These are phyloP conservation scores for Dermochelys coriacea DNA, from an alignment of 2,797 vertebrate species.

Conservation along the genomic window DNA sequence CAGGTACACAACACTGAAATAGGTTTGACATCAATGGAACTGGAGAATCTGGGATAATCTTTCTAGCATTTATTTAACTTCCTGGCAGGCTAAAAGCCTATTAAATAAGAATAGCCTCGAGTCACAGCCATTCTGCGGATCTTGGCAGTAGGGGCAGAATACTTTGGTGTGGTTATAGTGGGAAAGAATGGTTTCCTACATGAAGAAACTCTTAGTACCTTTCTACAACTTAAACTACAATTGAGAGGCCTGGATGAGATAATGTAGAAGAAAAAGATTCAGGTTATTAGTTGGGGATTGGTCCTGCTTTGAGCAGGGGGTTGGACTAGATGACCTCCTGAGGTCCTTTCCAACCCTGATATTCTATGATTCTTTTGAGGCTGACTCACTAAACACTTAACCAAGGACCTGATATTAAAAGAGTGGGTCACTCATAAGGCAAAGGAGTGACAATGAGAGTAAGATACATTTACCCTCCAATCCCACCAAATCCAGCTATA, in stretches of 20 bases:
- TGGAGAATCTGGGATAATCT: conserved; percentile 42
- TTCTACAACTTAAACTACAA: neutral
- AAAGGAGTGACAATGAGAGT: neutral
- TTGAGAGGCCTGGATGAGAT: neutral
- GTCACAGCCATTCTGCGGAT: neutral
- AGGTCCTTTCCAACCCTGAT: too few relatives aligned
- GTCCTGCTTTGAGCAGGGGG: too few relatives aligned
- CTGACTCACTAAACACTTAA: conserved; percentile 14
- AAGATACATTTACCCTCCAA: neutral
- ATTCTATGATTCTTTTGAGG: neutral
- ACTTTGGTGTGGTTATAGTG: conserved; percentile 17
- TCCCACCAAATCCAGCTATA: neutral
- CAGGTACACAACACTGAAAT: conserved; percentile 30
- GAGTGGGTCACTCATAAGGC: neutral
- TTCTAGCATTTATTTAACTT: neutral
- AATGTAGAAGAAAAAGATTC: neutral
- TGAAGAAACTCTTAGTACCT: neutral
- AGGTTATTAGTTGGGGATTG: neutral
- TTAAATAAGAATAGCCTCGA: neutral
- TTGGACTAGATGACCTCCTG: too few relatives aligned
- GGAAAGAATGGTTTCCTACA: neutral
- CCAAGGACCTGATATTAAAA: neutral
- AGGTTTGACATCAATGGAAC: conserved; percentile 27
- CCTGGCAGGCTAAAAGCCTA: neutral
- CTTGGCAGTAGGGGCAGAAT: neutral